Base-by-base conservation (phyloP, 2,888 invertebrate species). In the Disparrhopalites patrizii region DNA sequence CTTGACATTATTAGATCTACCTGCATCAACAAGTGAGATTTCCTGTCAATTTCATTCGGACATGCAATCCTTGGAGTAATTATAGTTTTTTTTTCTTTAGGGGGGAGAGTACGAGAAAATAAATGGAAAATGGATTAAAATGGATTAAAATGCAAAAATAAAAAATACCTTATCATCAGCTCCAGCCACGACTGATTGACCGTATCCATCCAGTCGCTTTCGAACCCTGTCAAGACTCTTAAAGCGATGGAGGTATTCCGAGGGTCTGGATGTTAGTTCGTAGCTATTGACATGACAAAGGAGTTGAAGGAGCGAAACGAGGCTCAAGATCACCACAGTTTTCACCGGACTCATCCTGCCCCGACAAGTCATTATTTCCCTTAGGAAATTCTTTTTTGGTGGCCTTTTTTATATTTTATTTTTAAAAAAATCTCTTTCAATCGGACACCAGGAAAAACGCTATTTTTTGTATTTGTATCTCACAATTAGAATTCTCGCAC, bases 151-250 rank as follows among this genome's bases (percentile, higher is more conserved):
- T 10, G 8, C 36, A 36, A 36, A 36, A 10, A 52, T 31, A 61
- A 31, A 50, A 43, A 51, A 18, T 4, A 62, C 62, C 64, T 64
- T 64, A 56, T 54, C 25, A 5, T 54, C n/a, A 13, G 33, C 28
- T 5, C 47, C 23, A 20, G 3, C 47, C 20, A 20, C 15, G 23
- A 30, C 20, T 1, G 58, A 20, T 43, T 25, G 56, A 31, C 55
- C 31, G 56, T 56, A 47, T 23, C 71, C 70, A 36, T 72, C 73
- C 54, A 73, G 64, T 25, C 73, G 68, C 52, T 69, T 73, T n/a
- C 71, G 65, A 65, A 73, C 68, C 10, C 73, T 63, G 57, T 73
- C 71, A 38, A 73, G 63, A 58, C 71, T 71, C 58, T 68, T 73
- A 52, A 73, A 70, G 0, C 71, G 69, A 64, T 71, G 67, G 47